Evolutionary conservation across 2,797 vertebrate genomes (phyloP), one percentile per base, ranked within the genome.

Genomic region (Coreius guichenoti): DNA sequence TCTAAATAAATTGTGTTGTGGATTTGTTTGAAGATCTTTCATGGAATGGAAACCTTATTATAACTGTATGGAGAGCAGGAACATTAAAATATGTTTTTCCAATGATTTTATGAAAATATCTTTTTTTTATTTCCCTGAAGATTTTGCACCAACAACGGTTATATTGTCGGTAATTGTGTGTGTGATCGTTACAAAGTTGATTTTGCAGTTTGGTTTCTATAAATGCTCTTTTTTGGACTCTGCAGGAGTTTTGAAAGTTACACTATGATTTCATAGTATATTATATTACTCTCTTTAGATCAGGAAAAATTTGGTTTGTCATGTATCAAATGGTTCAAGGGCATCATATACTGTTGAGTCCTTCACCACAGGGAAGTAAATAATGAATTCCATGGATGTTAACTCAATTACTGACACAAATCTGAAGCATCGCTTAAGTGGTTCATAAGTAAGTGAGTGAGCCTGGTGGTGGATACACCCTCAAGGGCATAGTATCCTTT

Each of bases 401-500:
- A 19, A 45, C 31, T 81, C 49, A 39, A 14, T 43, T 31, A 54
- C 19, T 43, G 1, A 39, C 51, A 73, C 61, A 75, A 8, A 49
- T 63, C 36, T 72, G n/a, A 33, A 74, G 31, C 67, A 39, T 29
- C 12, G 5, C 80, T 19, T 1, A 70, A 70, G 80, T 81, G 51
- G 23, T 70, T 54, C 39, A 39, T 56, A 56, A 80, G 45, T 36
- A 14, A 56, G 49, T 54, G 36, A 78, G 33, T 8, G 33, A 45
- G 39, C 0, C 26, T 47, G 19, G 51, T 13, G 49, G n/a, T 45
- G 3, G n/a, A 80, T 54, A 63, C 43, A 72, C 12, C 31, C 54
- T 80, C 19, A 67, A 49, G 31, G 54, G 56, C 80, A 84, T 9
- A 88, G 63, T 63, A 33, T 80, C 19, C 80, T 39, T 75, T 72